phyloP scores from a whole-genome alignment of 1,140 invertebrate genomes.

The Aphidius gifuensis region DNA sequence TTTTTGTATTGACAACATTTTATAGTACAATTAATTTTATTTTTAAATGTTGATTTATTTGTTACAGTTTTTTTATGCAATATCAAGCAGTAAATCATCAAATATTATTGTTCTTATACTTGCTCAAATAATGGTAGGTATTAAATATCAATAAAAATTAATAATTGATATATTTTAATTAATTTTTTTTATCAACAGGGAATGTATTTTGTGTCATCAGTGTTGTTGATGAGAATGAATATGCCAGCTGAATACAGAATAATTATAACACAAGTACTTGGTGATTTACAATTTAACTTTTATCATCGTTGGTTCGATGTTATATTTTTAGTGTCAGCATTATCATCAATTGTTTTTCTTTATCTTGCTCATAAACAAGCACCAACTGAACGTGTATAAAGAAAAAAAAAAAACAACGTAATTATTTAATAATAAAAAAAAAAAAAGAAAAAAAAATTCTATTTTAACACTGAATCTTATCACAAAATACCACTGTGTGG shows the following conservation, averaged over 20 bases:
- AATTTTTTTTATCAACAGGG: slow-evolving; percentile 61
- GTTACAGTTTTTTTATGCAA: slow-evolving; percentile 97
- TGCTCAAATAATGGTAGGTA: slow-evolving; percentile 92
- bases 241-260: slow-evolving; percentile 97
- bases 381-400: slow-evolving; percentile 53
- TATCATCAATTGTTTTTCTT: slow-evolving; percentile 93
- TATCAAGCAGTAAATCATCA: slow-evolving; percentile 98
- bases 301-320: slow-evolving; percentile 99
- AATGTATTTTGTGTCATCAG: slow-evolving; percentile 99
- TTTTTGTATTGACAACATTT: slow-evolving; percentile 3
- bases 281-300: slow-evolving; percentile 98
- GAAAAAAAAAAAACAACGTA: slow-evolving; percentile 23
- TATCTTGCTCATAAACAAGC: slow-evolving; percentile 90
- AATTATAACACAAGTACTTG: slow-evolving; percentile 97
- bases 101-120: slow-evolving; percentile 96
- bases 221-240: slow-evolving; percentile 98
- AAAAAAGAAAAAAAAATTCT: too few relatives aligned
- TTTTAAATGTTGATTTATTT: slow-evolving; percentile 16
- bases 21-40: slow-evolving; percentile 15
- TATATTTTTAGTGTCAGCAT: slow-evolving; percentile 95
- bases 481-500: neutral
- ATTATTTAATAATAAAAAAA: slow-evolving; percentile 2
- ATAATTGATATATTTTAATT: neutral
- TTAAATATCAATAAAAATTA: neutral
- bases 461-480: slow-evolving; percentile 4